Evolutionary conservation across 2,797 vertebrate genomes (phyloP), one percentile per base, ranked within the genome.

Genomic region (Cirrhinus mrigala): DNA sequence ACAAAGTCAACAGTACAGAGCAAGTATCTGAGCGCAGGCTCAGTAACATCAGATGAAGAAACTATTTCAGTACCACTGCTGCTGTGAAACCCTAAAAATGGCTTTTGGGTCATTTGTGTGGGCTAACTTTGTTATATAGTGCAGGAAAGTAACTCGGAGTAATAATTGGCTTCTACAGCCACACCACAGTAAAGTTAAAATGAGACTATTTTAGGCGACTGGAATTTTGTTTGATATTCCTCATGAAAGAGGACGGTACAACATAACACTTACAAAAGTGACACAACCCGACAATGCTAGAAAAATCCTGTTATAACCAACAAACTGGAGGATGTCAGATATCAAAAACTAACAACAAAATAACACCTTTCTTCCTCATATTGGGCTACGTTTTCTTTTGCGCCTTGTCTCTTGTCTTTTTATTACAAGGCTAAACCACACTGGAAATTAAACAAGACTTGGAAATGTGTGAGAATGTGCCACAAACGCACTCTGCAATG

Each of bases 41-140:
- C 64, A 18, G 48, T 81, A 81, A 40, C 29, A 81, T 54, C 48
- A 56, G 54, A 79, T 56, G 50, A 70, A 78, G 62, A 46, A 69
- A 69, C 62, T 69, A 83, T 73, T 77, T 48, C 37, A 69, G 62
- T 56, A 40, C 48, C 44, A 37, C 27, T 78, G 82, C 48, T 56
- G 82, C 74, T 69, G 37, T 69, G 37, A 84, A 78, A 78, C 83
- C 58, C 81, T 78, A 78, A 78, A 84, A 78, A 58, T 84, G 64
- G 64, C 52, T 84, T 79, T 69, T 84, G 75, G 75, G 75, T 79
- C 75, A 84, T 52, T 83, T 79, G 82, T 68, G 82, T 77, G 62
- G n/a, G 82, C 74, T 78, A 78, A 78, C 56, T 64, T 69, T 84
- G 75, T 78, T 70, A 84, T 84, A 79, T 84, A 78, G 82, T 69